Evolutionary conservation across 2,113 vertebrate genomes (phyloP), one percentile per base, ranked within the genome.

Genomic region (Lophotis ruficrista): DNA sequence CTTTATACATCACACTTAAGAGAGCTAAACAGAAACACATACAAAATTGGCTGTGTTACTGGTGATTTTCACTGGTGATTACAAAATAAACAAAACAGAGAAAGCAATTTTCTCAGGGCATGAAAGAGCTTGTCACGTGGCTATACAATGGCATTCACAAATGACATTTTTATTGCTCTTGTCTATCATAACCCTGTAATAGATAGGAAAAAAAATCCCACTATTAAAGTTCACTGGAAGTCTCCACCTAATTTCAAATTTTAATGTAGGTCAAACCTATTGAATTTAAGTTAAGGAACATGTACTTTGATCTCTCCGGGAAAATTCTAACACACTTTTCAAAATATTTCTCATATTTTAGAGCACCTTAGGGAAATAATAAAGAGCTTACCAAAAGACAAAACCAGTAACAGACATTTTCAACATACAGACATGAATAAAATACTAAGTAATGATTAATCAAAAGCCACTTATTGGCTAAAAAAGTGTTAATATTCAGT

Each of bases 21-120:
- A 73, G 41, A 66, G 68, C 81, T 90, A 87, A 83, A 68, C 13
- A 93, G 70, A 84, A 89, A 57, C 45, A 73, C 22, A 35, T 28
- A 72, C 7, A 66, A 73, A 83, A 86, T 4, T 19, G 64, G 48
- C 80, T 58, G 16, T 57, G 23, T 43, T 61, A 64, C 43, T 68
- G 51, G 30, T 75, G 69, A 64, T 83, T 71, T 77, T 84, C 78
- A 92, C 25, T 64, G 57, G 20, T 89, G 66, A 93, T 75, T 72
- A 84, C 1, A 92, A 65, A 93, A 96, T 47, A 96, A 94, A 90
- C 65, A 89, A 89, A 89, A 61, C 80, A 75, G 38, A 84, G 57
- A 92, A 94, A 89, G 53, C 25, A 48, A 57, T 93, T 87, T 96
- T 93, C 88, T 84, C 43, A 57, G 70, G 68, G 60, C 58, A 90